Evolutionary conservation across 2,113 vertebrate species (phyloP).

Genomic region (Stigmatopora argus): DNA sequence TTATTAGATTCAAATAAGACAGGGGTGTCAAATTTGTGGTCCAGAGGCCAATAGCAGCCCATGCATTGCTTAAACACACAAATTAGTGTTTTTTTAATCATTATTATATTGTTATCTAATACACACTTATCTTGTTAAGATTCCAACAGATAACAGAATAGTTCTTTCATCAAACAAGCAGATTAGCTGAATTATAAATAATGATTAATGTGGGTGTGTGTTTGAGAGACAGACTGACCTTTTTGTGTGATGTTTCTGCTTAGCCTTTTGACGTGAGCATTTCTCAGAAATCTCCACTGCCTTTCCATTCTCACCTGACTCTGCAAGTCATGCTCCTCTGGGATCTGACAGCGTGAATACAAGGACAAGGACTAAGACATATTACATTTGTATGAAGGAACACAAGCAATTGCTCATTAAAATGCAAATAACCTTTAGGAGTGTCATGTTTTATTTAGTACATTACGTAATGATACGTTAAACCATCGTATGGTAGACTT

Average conservation of each 20-base stretch:
- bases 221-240: constrained; percentile 66
- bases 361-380: neutral
- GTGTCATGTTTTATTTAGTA: neutral
- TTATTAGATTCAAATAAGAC: too few relatives aligned
- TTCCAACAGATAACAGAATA: neutral
- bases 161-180: neutral
- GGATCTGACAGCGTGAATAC: constrained; percentile 70
- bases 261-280: constrained; percentile 80
- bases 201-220: neutral
- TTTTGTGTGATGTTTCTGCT: constrained; percentile 83
- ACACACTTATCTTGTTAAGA: neutral
- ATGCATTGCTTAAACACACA: too few relatives aligned
- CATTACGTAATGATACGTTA: neutral
- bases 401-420: neutral
- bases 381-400: constrained; percentile 2
- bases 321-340: constrained; percentile 92
- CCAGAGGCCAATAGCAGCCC: too few relatives aligned
- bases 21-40: too few relatives aligned
- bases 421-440: neutral
- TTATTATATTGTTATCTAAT: neutral
- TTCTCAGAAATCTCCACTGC: constrained; percentile 93
- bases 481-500: neutral
- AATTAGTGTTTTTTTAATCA: too few relatives aligned
- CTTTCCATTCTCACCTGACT: constrained; percentile 92
- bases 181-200: neutral